Percentiles rank a stretch among this genome's conserved stretches.
Conservation (phyloP, 2,797 vertebrate species). For the Lates japonicus region DNA sequence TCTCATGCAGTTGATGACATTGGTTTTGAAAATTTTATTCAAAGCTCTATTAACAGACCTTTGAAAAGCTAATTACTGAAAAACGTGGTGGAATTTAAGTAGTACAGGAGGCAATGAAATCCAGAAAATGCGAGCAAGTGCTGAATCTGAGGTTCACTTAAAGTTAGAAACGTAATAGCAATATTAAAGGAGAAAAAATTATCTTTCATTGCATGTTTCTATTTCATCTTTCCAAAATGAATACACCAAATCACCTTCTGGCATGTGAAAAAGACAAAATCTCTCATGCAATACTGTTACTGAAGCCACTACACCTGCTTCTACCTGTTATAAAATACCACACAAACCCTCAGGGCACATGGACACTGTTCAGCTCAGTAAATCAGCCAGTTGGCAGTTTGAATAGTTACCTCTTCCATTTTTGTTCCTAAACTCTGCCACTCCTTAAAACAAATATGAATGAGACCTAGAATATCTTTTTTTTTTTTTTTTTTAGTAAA, state of each 20-base stretch:
- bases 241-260: not conserved
- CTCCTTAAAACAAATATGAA: not conserved
- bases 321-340: not conserved
- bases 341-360: not conserved
- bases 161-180: no score
- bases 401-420: not conserved
- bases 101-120: not conserved
- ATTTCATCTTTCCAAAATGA: constrained; percentile 16
- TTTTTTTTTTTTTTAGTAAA: constrained; percentile 6
- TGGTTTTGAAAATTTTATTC: not conserved
- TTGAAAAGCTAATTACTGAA: not conserved
- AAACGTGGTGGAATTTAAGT: no score
- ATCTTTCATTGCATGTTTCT: not conserved
- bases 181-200: no score
- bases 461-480: not conserved
- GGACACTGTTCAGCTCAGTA: no score
- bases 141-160: no score
- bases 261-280: not conserved
- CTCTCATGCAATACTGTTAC: not conserved
- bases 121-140: no score
- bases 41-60: not conserved
- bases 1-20: not conserved
- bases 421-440: not conserved
- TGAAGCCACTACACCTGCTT: not conserved
- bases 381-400: not conserved